phyloP scores from a whole-genome alignment of 1,140 invertebrate species.

The Amyelois transitella region DNA sequence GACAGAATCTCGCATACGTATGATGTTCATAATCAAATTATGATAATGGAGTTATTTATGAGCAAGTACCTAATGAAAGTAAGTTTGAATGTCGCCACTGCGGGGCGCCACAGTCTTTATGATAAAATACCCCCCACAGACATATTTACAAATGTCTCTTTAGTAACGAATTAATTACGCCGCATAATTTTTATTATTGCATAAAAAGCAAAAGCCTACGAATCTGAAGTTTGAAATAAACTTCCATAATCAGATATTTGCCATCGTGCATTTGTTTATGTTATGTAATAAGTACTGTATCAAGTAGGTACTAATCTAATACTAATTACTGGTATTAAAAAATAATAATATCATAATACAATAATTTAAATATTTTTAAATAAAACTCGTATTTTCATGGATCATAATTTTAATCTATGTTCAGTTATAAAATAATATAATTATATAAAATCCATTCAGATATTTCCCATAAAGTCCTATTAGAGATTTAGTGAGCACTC shows the following conservation, averaged over 20 bases:
- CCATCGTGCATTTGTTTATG: no score
- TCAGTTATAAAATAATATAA: not conserved
- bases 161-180: conserved; percentile 41
- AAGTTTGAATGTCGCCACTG: conserved; percentile 20
- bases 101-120: conserved; percentile 27
- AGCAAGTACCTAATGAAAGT: conserved; percentile 30
- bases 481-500: not conserved
- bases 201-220: not conserved
- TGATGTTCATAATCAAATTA: conserved; percentile 8
- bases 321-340: no score
- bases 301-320: no score
- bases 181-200: conserved; percentile 1
- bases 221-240: not conserved
- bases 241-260: not conserved
- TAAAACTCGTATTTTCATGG: no score
- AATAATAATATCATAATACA: no score
- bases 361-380: no score
- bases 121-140: conserved; percentile 19
- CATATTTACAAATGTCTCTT: conserved; percentile 23
- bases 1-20: conserved; percentile 8
- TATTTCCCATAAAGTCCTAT: not conserved
- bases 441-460: not conserved
- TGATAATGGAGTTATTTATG: conserved; percentile 30
- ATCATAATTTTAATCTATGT: not conserved
- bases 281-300: no score